Evolutionary conservation across 2,113 vertebrate genomes (phyloP).

Genomic region (Pelodiscus sinensis): DNA sequence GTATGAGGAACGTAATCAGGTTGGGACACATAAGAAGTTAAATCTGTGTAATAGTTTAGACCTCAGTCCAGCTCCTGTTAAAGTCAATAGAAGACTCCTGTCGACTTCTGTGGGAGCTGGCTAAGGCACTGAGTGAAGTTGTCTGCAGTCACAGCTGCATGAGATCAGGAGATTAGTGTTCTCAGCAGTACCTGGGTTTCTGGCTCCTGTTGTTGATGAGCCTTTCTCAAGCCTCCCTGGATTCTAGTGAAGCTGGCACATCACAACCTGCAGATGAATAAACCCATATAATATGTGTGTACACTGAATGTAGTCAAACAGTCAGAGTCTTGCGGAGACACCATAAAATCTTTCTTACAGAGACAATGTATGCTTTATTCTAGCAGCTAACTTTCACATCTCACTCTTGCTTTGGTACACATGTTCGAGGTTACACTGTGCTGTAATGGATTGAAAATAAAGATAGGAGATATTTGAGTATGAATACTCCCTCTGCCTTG

Average conservation of each 20-base stretch:
- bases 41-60: not conserved
- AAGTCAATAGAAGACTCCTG: not conserved
- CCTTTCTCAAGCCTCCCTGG: not conserved
- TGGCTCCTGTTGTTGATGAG: not conserved
- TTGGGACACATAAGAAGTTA: not conserved
- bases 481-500: not conserved
- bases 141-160: not conserved
- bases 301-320: not conserved
- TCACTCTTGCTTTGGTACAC: not conserved
- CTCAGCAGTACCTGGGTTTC: not conserved
- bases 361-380: not conserved
- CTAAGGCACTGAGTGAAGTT: not conserved
- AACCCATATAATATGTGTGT: not conserved
- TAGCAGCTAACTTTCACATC: not conserved
- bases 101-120: not conserved
- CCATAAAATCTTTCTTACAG: not conserved
- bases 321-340: not conserved
- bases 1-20: not conserved
- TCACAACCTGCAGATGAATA: not conserved
- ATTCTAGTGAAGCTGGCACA: not conserved
- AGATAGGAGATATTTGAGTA: not conserved
- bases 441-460: not conserved
- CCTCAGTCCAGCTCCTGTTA: not conserved
- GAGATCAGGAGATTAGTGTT: not conserved
- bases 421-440: not conserved